A percentile compares a stretch with the other conserved stretches of the same genome.
phyloP scores from a whole-genome alignment of 1,140 invertebrate genomes.

The Habropoda laboriosa region DNA sequence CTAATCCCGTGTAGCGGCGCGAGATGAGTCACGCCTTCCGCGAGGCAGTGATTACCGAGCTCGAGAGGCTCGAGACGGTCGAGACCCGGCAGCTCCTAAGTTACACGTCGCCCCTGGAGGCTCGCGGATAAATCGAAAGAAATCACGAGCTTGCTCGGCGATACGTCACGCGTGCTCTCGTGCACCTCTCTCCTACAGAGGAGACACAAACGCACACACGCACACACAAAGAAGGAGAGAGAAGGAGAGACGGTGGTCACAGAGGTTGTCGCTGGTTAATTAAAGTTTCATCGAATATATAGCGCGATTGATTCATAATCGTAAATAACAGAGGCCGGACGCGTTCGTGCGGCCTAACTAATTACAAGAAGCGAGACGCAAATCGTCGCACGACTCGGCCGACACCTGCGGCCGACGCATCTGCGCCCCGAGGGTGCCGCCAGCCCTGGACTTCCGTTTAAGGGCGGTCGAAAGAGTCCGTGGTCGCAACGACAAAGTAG shows the following conservation, averaged over 20 bases:
- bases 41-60: constrained; percentile 6
- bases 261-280: constrained; percentile 29
- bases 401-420: constrained; percentile 37
- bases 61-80: not conserved
- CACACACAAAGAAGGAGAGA: too few species aligned
- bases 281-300: constrained; percentile 50
- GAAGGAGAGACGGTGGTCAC: too few species aligned
- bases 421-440: constrained; percentile 26
- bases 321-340: constrained; percentile 11
- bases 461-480: not conserved
- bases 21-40: constrained; percentile 14
- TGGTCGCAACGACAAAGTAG: constrained; percentile 44
- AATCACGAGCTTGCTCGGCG: not conserved
- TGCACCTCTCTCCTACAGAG: not conserved
- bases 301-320: constrained; percentile 44
- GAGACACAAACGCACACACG: too few species aligned
- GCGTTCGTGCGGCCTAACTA: constrained; percentile 1
- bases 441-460: not conserved
- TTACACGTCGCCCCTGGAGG: constrained; percentile 18
- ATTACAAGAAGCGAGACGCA: constrained; percentile 28
- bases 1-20: not conserved
- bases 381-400: constrained; percentile 19
- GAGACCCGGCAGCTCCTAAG: constrained; percentile 1
- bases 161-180: constrained; percentile 21
- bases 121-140: constrained; percentile 19